Conservation (phyloP, 2,797 vertebrate genomes). For the Sarcoramphus papa region DNA sequence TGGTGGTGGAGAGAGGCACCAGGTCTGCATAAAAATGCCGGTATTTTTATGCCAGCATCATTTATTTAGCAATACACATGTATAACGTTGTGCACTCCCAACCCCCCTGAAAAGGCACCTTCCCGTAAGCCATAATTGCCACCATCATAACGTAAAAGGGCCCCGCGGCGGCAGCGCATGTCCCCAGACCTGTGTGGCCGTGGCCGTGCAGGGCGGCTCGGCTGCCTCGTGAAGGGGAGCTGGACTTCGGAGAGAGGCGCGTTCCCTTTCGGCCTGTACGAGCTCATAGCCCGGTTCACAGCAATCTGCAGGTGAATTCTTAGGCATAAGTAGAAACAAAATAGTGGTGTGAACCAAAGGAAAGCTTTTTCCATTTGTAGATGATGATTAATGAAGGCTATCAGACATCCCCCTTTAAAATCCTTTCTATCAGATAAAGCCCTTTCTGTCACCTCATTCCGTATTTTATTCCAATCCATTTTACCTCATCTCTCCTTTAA, state of each 20-base stretch:
- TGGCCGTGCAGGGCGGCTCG: accelerated
- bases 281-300: accelerated
- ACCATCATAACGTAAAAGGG: neutral
- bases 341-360: neutral
- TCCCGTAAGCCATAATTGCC: neutral
- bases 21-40: neutral
- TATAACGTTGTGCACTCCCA: accelerated
- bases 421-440: slow-evolving; percentile 17
- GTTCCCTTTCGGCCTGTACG: accelerated
- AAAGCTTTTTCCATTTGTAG: neutral
- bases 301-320: neutral
- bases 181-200: accelerated
- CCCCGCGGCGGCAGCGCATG: accelerated
- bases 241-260: neutral
- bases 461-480: slow-evolving; percentile 46
- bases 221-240: neutral
- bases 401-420: slow-evolving; percentile 15
- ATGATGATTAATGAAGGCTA: slow-evolving; percentile 3
- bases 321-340: neutral
- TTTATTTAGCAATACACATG: too few species aligned
- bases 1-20: neutral
- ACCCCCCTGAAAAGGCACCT: neutral
- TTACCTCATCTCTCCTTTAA: slow-evolving; percentile 51
- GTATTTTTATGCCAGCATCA: neutral
- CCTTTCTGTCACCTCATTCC: slow-evolving; percentile 37